Percentiles rank a stretch among this genome's conserved stretches.
These are phyloP conservation scores for Ommatoiulus sabulosus DNA, from an alignment of 2,888 invertebrate species.

Conservation along the genomic window DNA sequence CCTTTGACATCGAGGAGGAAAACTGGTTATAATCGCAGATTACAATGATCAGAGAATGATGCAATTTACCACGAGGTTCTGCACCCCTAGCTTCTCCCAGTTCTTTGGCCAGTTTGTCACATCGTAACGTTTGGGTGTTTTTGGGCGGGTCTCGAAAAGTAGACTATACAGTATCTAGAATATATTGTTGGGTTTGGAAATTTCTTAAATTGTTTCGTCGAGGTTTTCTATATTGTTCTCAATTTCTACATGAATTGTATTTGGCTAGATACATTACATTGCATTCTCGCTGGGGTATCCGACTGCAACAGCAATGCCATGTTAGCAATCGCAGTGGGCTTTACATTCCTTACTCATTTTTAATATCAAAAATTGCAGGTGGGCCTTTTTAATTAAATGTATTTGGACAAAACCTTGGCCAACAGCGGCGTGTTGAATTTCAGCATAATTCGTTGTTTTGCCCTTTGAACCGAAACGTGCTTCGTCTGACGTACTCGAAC, in stretches of 20 bases:
- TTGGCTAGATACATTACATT: neutral
- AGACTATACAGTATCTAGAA: neutral
- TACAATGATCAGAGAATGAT: neutral
- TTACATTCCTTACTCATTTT: neutral
- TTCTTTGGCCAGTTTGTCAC: neutral
- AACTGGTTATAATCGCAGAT: neutral
- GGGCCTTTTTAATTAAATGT: conserved; percentile 30
- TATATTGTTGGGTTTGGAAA: neutral
- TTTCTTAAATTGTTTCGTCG: neutral
- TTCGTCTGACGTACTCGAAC: neutral
- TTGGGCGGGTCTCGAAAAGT: neutral
- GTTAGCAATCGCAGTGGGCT: neutral
- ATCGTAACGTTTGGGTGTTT: neutral
- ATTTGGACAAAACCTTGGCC: conserved; percentile 35
- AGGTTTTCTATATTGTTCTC: neutral
- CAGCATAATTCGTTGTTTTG: neutral
- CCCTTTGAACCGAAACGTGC: neutral
- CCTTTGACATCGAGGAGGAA: neutral
- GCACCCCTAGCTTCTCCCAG: neutral
- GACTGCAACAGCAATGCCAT: neutral
- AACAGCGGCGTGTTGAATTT: neutral
- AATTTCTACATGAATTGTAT: neutral
- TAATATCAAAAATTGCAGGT: conserved; percentile 11
- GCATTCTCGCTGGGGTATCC: neutral
- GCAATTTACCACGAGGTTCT: neutral